These are phyloP conservation scores for Steinernema khuongi DNA, from an alignment of 1,140 invertebrate genomes.

Conservation along the genomic window DNA sequence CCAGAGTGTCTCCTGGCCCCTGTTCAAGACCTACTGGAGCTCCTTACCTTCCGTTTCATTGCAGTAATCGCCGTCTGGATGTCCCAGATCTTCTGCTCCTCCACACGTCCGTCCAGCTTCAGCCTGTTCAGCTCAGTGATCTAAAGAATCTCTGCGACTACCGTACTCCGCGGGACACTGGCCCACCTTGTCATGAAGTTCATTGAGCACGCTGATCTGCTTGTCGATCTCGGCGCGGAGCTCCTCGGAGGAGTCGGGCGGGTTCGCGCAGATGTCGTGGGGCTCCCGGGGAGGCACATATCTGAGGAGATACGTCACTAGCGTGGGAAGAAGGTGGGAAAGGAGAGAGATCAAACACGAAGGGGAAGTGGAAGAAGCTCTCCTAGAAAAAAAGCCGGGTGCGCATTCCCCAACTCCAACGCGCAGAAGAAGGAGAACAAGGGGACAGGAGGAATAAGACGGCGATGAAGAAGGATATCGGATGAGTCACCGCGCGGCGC, in stretches of 20 bases:
- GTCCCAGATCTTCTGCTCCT: conserved; percentile 44
- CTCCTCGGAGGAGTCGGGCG: conserved; percentile 25
- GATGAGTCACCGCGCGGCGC: no score
- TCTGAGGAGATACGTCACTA: conserved; percentile 23
- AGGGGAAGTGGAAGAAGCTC: not conserved
- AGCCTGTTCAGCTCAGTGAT: conserved; percentile 31
- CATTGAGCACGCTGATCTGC: conserved; percentile 40
- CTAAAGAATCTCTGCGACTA: conserved; percentile 25
- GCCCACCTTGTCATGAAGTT: conserved; percentile 38
- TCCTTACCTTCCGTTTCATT: conserved; percentile 40
- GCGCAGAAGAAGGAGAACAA: not conserved
- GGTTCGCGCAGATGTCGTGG: conserved; percentile 30
- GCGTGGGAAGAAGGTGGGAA: not conserved
- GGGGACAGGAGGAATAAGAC: not conserved
- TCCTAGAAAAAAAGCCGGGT: not conserved
- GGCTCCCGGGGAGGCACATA: conserved; percentile 31
- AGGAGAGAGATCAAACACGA: not conserved
- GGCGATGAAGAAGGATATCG: not conserved
- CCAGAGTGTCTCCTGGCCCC: no score
- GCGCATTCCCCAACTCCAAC: conserved; percentile 22
- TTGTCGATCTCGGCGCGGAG: conserved; percentile 36
- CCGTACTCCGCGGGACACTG: not conserved
- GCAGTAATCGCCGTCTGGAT: conserved; percentile 41
- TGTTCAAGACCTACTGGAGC: no score
- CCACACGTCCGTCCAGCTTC: conserved; percentile 25